Percentiles rank a stretch among this genome's conserved stretches.
Evolutionary conservation across 2,797 vertebrate species (phyloP).

Genomic region (Manis pentadactyla): DNA sequence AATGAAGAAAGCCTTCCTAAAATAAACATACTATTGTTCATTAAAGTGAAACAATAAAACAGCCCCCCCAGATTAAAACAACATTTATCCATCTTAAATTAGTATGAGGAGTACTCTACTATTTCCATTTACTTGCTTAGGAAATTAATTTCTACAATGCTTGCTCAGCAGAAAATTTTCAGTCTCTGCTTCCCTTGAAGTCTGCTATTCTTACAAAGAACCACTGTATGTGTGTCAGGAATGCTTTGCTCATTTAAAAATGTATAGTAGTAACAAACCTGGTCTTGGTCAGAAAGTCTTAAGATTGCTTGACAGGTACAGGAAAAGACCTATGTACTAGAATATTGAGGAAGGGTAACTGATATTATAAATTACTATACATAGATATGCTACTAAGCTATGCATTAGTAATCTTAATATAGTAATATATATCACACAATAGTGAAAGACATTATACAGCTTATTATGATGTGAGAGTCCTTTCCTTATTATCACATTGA

Average conservation of each 20-base stretch:
- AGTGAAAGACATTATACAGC: background rate
- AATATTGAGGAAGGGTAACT: background rate
- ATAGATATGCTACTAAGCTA: background rate
- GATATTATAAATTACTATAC: background rate
- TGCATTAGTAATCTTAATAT: background rate
- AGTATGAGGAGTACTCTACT: background rate
- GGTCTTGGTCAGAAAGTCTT: background rate
- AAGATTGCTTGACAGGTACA: background rate
- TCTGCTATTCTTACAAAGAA: background rate
- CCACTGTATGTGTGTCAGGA: background rate
- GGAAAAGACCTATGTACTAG: background rate
- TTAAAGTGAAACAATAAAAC: constrained; percentile 11
- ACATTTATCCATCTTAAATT: background rate
- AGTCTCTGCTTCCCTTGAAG: background rate
- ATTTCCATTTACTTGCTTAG: background rate
- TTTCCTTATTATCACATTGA: background rate
- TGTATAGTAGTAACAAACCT: background rate
- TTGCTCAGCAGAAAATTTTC: background rate
- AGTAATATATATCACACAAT: background rate
- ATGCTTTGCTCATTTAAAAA: background rate
- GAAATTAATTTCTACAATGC: background rate
- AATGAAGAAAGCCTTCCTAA: background rate
- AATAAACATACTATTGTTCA: background rate
- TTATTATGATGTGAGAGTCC: background rate
- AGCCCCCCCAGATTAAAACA: background rate